These are phyloP conservation scores for Limnothrissa miodon DNA, from an alignment of 2,113 vertebrate species.

Conservation along the genomic window DNA sequence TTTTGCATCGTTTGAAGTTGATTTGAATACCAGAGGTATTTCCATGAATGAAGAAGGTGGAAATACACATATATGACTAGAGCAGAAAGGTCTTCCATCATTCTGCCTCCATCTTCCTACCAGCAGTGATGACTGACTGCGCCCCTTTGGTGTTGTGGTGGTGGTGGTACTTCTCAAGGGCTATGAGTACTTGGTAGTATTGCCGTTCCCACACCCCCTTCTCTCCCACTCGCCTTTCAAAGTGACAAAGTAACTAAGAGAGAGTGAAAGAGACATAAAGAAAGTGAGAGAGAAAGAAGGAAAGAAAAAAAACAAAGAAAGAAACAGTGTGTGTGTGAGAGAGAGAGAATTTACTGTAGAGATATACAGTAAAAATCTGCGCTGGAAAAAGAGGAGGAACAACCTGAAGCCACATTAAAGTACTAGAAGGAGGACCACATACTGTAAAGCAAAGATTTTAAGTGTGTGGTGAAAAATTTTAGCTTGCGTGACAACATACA, in stretches of 20 bases:
- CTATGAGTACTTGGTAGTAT: conserved; percentile 52
- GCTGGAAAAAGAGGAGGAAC: background rate
- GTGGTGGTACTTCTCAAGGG: conserved; percentile 15
- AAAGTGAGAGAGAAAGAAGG: background rate
- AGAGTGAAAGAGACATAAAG: background rate
- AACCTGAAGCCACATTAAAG: background rate
- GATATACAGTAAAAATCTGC: background rate
- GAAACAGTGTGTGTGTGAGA: background rate
- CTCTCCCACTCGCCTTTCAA: conserved; percentile 33
- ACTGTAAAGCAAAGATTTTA: background rate
- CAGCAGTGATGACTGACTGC: background rate
- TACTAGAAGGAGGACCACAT: background rate
- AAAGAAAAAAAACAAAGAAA: background rate
- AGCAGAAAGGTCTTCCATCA: background rate
- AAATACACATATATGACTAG: background rate
- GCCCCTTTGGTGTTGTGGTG: background rate
- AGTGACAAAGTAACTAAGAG: background rate
- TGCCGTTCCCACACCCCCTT: conserved; percentile 64
- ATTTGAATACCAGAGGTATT: background rate
- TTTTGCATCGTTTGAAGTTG: background rate
- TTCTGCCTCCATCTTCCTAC: background rate
- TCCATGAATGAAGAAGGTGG: background rate
- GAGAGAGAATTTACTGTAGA: background rate
- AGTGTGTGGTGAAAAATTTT: background rate
- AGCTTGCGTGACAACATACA: background rate